These are phyloP conservation scores for Ploceus nigricollis DNA, from an alignment of 2,113 vertebrate genomes.

Conservation along the genomic window DNA sequence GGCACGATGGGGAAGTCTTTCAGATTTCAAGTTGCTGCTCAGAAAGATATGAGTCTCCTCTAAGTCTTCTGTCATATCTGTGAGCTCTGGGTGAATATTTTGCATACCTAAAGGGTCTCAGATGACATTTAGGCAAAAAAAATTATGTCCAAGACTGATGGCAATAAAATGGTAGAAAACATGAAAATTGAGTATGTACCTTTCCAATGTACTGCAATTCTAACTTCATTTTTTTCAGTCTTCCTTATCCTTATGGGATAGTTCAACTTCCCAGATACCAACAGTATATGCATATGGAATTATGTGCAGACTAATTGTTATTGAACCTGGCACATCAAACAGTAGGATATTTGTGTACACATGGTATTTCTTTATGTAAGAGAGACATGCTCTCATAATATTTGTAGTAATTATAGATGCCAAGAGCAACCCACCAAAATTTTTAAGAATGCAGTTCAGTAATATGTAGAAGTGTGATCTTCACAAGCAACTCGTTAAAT, in stretches of 20 bases:
- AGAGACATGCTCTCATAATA: neutral
- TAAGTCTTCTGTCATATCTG: neutral
- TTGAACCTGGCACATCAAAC: neutral
- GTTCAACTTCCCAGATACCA: neutral
- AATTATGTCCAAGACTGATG: neutral
- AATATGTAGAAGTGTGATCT: neutral
- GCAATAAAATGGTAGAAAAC: neutral
- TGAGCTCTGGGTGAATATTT: neutral
- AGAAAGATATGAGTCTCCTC: neutral
- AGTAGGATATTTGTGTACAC: neutral
- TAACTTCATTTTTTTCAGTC: neutral
- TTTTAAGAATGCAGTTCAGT: neutral
- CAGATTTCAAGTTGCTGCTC: neutral
- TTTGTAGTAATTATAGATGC: neutral
- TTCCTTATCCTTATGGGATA: neutral
- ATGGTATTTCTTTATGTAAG: neutral
- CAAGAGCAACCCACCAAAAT: neutral
- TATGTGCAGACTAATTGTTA: neutral
- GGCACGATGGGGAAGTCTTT: neutral
- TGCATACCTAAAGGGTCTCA: neutral
- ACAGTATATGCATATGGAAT: neutral
- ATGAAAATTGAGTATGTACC: accelerated
- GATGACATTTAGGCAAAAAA: neutral
- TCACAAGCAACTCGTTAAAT: neutral
- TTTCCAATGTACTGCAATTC: neutral